These are phyloP conservation scores for Chrysocyon brachyurus DNA, from an alignment of 2,797 vertebrate genomes.

Conservation along the genomic window DNA sequence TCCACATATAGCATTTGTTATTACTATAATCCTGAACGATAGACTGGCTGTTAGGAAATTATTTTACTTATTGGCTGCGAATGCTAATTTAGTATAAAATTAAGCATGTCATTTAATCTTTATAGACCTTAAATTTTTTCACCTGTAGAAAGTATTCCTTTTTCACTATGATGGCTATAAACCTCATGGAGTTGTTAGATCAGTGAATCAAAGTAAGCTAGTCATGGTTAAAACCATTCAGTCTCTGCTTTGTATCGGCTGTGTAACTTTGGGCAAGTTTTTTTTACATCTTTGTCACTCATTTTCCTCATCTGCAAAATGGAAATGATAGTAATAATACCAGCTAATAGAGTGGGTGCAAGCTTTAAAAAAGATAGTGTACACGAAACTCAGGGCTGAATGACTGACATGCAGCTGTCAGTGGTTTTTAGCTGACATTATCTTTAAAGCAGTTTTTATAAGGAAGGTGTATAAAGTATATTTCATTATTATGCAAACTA, in stretches of 20 bases:
- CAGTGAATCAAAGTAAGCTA: background rate
- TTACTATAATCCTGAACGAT: background rate
- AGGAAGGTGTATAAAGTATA: slow-evolving; percentile 31
- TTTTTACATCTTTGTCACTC: background rate
- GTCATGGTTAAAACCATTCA: background rate
- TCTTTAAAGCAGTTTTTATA: slow-evolving; percentile 48
- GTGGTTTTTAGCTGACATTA: slow-evolving; percentile 48
- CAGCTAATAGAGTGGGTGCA: background rate
- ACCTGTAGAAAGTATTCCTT: background rate
- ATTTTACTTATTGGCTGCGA: slow-evolving; percentile 25
- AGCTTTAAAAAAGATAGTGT: background rate
- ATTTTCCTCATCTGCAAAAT: slow-evolving; percentile 37
- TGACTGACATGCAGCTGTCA: background rate
- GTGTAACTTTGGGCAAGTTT: background rate
- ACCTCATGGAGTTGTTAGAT: background rate
- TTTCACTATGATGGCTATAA: background rate
- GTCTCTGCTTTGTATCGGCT: background rate
- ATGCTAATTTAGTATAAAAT: background rate
- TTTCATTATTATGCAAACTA: slow-evolving; percentile 33
- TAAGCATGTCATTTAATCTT: slow-evolving; percentile 8
- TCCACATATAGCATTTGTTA: background rate
- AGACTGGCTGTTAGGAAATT: background rate
- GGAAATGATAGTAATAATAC: background rate
- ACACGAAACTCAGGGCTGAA: background rate
- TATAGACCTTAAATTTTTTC: slow-evolving; percentile 27